Conservation (phyloP, 2,113 vertebrate species). For the Sialia sialis region DNA sequence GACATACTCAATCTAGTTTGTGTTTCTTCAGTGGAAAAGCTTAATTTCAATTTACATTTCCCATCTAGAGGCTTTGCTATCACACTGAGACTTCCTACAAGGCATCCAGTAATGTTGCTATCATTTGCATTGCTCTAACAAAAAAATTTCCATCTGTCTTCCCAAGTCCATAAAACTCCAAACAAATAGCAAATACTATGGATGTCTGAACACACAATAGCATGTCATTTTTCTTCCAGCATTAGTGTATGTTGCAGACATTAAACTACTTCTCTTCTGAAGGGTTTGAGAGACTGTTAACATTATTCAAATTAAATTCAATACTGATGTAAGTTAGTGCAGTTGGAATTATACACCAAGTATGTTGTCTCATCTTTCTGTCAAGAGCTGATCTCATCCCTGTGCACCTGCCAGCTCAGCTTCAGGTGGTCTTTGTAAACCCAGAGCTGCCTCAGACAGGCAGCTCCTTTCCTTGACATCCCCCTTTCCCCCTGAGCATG, state of each 20-base stretch:
- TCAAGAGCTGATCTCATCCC: slow-evolving; percentile 10
- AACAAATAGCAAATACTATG: slow-evolving; percentile 46
- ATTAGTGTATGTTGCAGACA: slow-evolving; percentile 27
- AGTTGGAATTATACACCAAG: not conserved
- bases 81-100: slow-evolving; percentile 30
- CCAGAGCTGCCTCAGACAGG: not conserved
- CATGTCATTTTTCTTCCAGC: slow-evolving; percentile 34
- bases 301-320: slow-evolving; percentile 47
- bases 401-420: not conserved
- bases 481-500: not conserved
- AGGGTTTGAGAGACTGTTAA: slow-evolving; percentile 33
- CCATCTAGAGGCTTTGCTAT: not conserved
- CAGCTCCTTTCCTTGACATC: not conserved
- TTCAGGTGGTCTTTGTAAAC: slow-evolving; percentile 5
- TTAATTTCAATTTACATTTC: slow-evolving; percentile 34
- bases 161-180: slow-evolving; percentile 41
- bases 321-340: not conserved
- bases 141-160: slow-evolving; percentile 33
- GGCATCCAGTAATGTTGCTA: not conserved
- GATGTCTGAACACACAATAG: slow-evolving; percentile 51
- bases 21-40: not conserved
- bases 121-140: slow-evolving; percentile 23
- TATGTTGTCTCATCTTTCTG: not conserved
- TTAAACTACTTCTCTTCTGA: slow-evolving; percentile 39
- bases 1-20: not conserved